Evolutionary conservation across 2,888 invertebrate species (phyloP).

Genomic region (Unio pictorum): DNA sequence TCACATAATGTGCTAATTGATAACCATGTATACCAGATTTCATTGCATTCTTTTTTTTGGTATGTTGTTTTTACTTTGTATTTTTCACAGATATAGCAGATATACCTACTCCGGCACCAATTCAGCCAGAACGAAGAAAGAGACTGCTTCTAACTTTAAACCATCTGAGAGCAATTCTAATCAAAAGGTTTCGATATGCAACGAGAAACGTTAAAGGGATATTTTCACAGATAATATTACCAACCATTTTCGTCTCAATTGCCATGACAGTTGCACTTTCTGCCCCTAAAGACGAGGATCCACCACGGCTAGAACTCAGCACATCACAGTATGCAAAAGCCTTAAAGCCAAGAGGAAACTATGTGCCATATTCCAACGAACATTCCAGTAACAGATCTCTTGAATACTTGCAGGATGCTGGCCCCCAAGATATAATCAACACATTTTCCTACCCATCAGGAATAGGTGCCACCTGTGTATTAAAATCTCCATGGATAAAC

Average conservation of each 20-base stretch:
- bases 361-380: conserved; percentile 66
- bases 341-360: conserved; percentile 70
- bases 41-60: too few relatives aligned
- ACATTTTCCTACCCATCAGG: conserved; percentile 71
- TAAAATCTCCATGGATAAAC: conserved; percentile 51
- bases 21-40: too few relatives aligned
- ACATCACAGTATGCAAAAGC: conserved; percentile 72
- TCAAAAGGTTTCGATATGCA: conserved; percentile 71
- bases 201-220: conserved; percentile 72
- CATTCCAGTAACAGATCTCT: conserved; percentile 9
- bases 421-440: conserved; percentile 55
- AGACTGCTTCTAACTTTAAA: conserved; percentile 43
- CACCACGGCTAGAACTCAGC: conserved; percentile 63
- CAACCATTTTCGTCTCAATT: conserved; percentile 68
- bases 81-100: too few relatives aligned
- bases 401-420: conserved; percentile 26
- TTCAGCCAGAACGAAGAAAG: background rate
- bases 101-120: too few relatives aligned
- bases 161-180: conserved; percentile 71
- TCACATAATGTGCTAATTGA: too few relatives aligned
- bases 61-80: too few relatives aligned
- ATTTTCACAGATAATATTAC: conserved; percentile 70
- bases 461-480: conserved; percentile 71
- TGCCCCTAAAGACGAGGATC: conserved; percentile 62
- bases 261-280: conserved; percentile 70